Evolutionary conservation across 2,888 invertebrate genomes (phyloP), one percentile per base, ranked within the genome.

Genomic region (Calliopum simillimum): DNA sequence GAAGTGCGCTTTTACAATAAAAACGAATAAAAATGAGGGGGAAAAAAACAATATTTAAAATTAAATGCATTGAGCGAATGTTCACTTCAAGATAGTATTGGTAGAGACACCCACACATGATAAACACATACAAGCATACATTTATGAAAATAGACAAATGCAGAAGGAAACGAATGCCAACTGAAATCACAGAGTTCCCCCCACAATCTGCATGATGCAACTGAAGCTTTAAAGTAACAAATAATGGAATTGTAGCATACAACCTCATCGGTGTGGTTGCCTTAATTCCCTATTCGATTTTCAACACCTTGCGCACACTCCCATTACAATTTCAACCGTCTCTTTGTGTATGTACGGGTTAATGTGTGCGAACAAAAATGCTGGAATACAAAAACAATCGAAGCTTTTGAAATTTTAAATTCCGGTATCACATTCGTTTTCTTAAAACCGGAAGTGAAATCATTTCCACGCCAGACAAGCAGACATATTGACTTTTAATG

Each of bases 401-500:
- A 41, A 44, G 44, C 16, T 53, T 55, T 55, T 55, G 21, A 33
- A 53, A 25, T 46, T 33, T 21, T 53, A 2, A 19, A 53, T 11
- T 14, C 19, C 56, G 44, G 58, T 33, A 49, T 67, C 12, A 21
- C 55, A 23, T 67, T 47, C 49, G 21, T 47, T 59, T 33, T 14
- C 44, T 47, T 19, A 33, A 47, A 13, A 68, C 41, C 65, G 70
- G 70, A 70, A 65, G 46, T 49, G 43, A 65, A 70, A 70, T 64
- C 64, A 70, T 59, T 70, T 51, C 47, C 23, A 51, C 70, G 19
- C 16, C 44, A 64, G 65, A 65, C 70, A 58, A 59, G 44, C 70
- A 33, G 65, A 41, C 65, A 69, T 65, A 64, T 65, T 70, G 65
- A 64, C 43, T 55, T 53, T 23, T 46, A 47, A 67, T 58, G 16